A percentile compares a stretch with the other conserved stretches of the same genome.
These are phyloP conservation scores for Myxocyprinus asiaticus DNA, from an alignment of 2,113 vertebrate species.

Conservation along the genomic window DNA sequence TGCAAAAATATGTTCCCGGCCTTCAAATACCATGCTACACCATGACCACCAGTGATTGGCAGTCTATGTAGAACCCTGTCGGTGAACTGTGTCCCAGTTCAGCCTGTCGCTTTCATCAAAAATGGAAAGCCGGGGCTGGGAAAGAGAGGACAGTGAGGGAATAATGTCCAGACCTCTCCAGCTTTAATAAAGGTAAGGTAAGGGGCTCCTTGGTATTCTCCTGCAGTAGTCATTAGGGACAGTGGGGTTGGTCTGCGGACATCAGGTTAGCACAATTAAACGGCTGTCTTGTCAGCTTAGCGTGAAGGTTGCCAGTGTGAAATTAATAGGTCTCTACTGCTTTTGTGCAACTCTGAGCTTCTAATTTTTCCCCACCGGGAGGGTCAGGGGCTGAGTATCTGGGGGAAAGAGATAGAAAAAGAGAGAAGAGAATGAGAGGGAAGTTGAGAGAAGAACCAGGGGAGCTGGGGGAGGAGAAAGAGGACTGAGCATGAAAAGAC, in stretches of 20 bases:
- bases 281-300: conserved; percentile 63
- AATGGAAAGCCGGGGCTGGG: conserved; percentile 5
- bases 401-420: too few relatives aligned
- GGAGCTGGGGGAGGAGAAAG: too few relatives aligned
- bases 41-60: conserved; percentile 7
- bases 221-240: conserved; percentile 50
- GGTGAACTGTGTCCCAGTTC: neutral
- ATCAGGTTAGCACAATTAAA: conserved; percentile 65
- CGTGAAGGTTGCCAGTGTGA: conserved; percentile 63
- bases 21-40: neutral
- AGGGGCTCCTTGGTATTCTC: conserved; percentile 62
- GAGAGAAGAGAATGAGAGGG: too few relatives aligned
- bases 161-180: neutral
- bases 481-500: too few relatives aligned
- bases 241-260: conserved; percentile 42
- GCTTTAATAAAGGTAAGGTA: conserved; percentile 58
- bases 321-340: conserved; percentile 62
- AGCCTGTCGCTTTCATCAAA: neutral
- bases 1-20: neutral
- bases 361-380: conserved; percentile 34
- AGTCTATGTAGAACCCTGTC: neutral
- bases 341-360: conserved; percentile 56
- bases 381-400: too few relatives aligned
- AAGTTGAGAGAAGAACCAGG: too few relatives aligned
- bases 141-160: neutral